Percentiles rank a stretch among this genome's conserved stretches.
Conservation (phyloP, 2,797 vertebrate species). For the Trematomus bernacchii region DNA sequence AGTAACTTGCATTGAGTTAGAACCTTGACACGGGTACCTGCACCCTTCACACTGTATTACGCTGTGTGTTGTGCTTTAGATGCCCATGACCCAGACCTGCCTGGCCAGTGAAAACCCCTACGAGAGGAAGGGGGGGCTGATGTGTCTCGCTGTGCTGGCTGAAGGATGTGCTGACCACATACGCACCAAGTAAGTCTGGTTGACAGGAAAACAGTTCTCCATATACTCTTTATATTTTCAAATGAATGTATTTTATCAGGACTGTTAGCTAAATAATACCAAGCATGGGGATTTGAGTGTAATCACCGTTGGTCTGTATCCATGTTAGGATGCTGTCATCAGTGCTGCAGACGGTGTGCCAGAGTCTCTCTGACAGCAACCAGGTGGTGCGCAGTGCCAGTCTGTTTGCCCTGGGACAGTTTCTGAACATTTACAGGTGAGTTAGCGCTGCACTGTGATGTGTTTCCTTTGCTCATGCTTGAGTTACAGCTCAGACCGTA, state of each 20-base stretch:
- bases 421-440: conserved; percentile 94
- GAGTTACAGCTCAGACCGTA: neutral
- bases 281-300: neutral
- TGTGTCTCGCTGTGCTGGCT: conserved; percentile 92
- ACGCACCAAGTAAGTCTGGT: conserved; percentile 86
- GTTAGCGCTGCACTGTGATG: neutral
- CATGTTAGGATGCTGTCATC: conserved; percentile 86
- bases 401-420: conserved; percentile 93
- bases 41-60: neutral
- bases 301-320: conserved; percentile 29
- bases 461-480: neutral
- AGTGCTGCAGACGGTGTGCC: conserved; percentile 89
- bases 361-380: conserved; percentile 86
- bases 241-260: no score
- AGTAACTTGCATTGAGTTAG: neutral
- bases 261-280: neutral
- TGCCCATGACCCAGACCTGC: conserved; percentile 87
- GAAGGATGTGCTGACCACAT: conserved; percentile 95
- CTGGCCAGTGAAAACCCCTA: conserved; percentile 87
- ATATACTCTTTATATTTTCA: neutral
- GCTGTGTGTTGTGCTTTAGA: conserved; percentile 72
- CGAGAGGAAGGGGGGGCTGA: conserved; percentile 90
- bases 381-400: conserved; percentile 90
- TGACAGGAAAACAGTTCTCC: neutral
- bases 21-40: neutral